These are phyloP conservation scores for Xanthia togata DNA, from an alignment of 2,888 invertebrate genomes.

Conservation along the genomic window DNA sequence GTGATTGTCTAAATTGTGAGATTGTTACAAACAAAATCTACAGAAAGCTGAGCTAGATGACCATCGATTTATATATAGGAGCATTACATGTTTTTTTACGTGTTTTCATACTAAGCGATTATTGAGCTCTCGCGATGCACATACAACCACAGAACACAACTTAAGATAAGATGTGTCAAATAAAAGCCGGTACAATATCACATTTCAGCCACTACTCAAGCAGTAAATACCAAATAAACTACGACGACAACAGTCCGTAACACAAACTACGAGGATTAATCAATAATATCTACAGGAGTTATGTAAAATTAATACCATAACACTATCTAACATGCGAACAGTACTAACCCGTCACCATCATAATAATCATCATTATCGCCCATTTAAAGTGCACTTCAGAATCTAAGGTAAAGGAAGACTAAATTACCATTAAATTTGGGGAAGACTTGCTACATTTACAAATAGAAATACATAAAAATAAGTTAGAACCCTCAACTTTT, in stretches of 20 bases:
- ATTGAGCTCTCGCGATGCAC: background rate
- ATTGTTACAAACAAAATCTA: constrained; percentile 13
- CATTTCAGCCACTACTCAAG: background rate
- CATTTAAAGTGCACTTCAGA: constrained; percentile 74
- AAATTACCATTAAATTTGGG: constrained; percentile 77
- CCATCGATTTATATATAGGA: background rate
- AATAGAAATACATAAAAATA: constrained; percentile 52
- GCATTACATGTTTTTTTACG: constrained; percentile 4
- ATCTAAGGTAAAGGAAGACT: constrained; percentile 66
- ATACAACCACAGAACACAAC: background rate
- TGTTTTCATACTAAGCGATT: constrained; percentile 16
- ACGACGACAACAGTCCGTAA: constrained; percentile 5
- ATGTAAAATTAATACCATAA: constrained; percentile 49
- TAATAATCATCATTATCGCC: constrained; percentile 87
- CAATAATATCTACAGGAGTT: constrained; percentile 37
- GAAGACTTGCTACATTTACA: constrained; percentile 53
- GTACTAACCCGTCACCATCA: constrained; percentile 89
- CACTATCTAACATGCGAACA: constrained; percentile 64
- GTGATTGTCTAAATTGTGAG: background rate
- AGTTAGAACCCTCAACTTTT: constrained; percentile 49
- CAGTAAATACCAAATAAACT: constrained; percentile 2
- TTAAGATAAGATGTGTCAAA: constrained; percentile 33
- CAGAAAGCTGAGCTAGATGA: constrained; percentile 10
- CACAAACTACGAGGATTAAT: constrained; percentile 33
- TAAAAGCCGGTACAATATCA: constrained; percentile 49